Evolutionary conservation across 1,140 invertebrate species (phyloP), one percentile per base, ranked within the genome.

Genomic region (Drosophila busckii): DNA sequence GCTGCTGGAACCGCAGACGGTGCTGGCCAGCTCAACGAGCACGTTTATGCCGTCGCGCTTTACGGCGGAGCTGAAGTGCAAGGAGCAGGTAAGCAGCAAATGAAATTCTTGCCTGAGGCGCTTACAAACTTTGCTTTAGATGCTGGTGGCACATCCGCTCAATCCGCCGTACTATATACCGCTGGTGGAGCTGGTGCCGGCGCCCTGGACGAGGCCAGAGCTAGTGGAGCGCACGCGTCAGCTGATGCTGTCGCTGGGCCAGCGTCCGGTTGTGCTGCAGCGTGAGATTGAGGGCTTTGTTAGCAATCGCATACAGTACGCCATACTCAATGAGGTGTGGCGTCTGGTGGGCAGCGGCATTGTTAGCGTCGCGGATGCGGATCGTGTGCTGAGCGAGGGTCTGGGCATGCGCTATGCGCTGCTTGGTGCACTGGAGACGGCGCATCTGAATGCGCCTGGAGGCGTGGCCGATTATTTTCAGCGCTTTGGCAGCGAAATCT

Each of bases 101-200:
- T 9, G 6, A 15, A 7, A 20, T 12, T 8, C 28, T 25, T 25
- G n/a, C 12, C 16, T 10, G 0, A 3, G 1, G 19, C 7, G 3
- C 6, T 16, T n/a, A n/a, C n/a, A n/a, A n/a, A n/a, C 15, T 5
- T 22, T 26, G 1, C 35, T 2, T 23, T 41, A 88, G 88, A 87
- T 89, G 34, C 63, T 89, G 0, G 88, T 89, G 15, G 94, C 95
- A 2, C 97, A 99, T 89, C 97, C 97, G 3, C 95, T 98, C 0
- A 99, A 99, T 88, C 97, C 97, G 13, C 97, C 97, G 0, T 98
- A 98, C 80, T 98, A 96, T 84, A 93, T 98, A 15, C 96, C 96
- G 0, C 88, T 98, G 8, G 95, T 98, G 1, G 97, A 99, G 89
- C 90, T 99, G 19, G 95, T 98, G 0, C 97, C 97, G 0, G 94